Percentiles rank a stretch among this genome's conserved stretches.
Conservation (phyloP, 2,797 vertebrate genomes). For the Luscinia luscinia region DNA sequence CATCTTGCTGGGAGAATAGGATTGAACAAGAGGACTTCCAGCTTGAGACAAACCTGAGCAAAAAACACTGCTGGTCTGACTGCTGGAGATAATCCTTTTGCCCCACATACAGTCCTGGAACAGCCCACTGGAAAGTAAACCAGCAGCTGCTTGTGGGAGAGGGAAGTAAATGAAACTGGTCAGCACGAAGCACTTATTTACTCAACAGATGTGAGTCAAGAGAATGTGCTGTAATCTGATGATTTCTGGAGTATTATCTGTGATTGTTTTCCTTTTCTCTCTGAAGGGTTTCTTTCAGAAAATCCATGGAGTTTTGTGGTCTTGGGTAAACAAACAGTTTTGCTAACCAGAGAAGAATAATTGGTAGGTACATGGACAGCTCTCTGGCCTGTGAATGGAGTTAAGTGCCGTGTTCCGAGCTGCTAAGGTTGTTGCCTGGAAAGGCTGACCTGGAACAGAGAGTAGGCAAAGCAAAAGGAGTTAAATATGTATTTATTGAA, state of each 20-base stretch:
- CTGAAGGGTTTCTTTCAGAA: slow-evolving; percentile 27
- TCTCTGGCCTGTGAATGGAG: not conserved
- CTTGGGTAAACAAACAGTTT: slow-evolving; percentile 33
- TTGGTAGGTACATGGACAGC: not conserved
- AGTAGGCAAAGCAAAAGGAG: too few species aligned
- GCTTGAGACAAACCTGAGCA: accelerated
- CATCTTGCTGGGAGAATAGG: not conserved
- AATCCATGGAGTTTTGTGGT: slow-evolving; percentile 43
- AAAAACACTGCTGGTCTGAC: not conserved
- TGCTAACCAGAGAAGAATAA: not conserved
- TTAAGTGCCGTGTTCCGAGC: accelerated
- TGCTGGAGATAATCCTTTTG: slow-evolving; percentile 43
- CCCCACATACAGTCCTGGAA: slow-evolving; percentile 14
- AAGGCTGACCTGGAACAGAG: too few species aligned
- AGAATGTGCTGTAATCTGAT: slow-evolving; percentile 53
- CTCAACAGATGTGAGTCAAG: slow-evolving; percentile 62
- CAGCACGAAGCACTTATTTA: slow-evolving; percentile 11
- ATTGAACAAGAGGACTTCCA: not conserved
- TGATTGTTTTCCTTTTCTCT: slow-evolving; percentile 53
- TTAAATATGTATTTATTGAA: too few species aligned
- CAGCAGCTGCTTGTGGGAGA: not conserved
- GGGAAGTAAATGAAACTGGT: slow-evolving; percentile 46
- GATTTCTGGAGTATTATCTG: slow-evolving; percentile 66
- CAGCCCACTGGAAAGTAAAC: slow-evolving; percentile 12
- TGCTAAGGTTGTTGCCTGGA: not conserved